phyloP scores from a whole-genome alignment of 2,797 vertebrate genomes.

The Coilia nasus region DNA sequence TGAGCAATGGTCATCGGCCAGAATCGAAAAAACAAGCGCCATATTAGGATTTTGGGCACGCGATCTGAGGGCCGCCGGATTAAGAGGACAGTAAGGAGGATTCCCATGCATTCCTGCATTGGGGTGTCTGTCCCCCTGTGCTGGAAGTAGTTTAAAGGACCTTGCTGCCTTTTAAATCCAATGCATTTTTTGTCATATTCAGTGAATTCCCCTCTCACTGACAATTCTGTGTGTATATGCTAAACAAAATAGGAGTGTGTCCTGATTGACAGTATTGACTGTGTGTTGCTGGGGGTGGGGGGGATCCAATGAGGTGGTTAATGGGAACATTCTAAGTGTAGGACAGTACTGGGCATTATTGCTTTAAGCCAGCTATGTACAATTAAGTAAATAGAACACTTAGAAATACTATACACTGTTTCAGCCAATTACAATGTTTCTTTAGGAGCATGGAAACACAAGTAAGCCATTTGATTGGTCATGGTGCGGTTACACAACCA shows the following conservation, averaged over 20 bases:
- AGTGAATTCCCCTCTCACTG: background rate
- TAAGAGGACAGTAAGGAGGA: background rate
- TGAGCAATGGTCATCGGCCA: background rate
- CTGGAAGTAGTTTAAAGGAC: background rate
- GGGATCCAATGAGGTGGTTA: no score
- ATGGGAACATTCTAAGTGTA: no score
- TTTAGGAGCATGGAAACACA: background rate
- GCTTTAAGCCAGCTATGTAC: no score
- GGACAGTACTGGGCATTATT: no score
- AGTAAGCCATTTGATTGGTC: background rate
- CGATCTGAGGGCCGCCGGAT: background rate
- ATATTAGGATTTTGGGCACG: background rate
- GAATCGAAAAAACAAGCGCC: background rate
- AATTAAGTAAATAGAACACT: no score
- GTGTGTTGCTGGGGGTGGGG: no score
- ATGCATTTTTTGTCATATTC: background rate
- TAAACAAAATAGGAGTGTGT: background rate
- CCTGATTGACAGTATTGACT: no score
- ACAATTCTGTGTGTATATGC: background rate
- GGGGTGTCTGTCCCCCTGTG: background rate
- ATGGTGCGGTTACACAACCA: background rate
- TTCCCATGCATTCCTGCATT: background rate
- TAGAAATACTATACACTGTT: background rate
- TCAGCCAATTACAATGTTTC: background rate
- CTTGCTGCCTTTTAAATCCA: background rate